phyloP scores from a whole-genome alignment of 2,888 invertebrate species.

The Crepidodera aurea region DNA sequence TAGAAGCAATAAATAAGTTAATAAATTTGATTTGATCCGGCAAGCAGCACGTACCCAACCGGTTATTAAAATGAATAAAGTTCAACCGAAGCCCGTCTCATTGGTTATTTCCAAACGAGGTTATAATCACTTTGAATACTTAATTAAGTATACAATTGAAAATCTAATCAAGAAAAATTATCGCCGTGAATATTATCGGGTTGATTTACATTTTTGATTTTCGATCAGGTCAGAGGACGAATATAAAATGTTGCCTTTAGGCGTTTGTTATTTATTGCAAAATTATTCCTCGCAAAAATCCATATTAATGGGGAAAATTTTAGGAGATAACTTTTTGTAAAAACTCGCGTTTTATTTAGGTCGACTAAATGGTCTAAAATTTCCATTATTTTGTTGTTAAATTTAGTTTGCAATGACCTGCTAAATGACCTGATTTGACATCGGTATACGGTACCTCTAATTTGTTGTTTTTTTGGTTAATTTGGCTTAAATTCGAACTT shows the following conservation, averaged over 20 bases:
- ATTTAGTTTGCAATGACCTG: no score
- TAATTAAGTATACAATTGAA: slow-evolving; percentile 3
- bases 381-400: no score
- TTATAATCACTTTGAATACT: not conserved
- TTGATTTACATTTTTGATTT: not conserved
- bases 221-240: not conserved
- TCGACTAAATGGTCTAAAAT: no score
- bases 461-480: no score
- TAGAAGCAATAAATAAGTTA: slow-evolving; percentile 4
- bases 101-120: not conserved
- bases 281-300: no score
- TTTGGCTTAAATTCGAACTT: no score
- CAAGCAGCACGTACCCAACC: slow-evolving; percentile 8
- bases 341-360: no score
- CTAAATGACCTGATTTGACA: no score
- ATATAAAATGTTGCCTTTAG: not conserved
- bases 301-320: no score
- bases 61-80: slow-evolving; percentile 9
- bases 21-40: slow-evolving; percentile 14
- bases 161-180: not conserved
- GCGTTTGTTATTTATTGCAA: no score
- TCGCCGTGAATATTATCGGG: not conserved
- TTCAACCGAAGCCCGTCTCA: not conserved
- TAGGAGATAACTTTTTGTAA: no score
- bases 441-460: no score